Evolutionary conservation across 1,140 invertebrate species (phyloP).

Genomic region (Apis dorsata): DNA sequence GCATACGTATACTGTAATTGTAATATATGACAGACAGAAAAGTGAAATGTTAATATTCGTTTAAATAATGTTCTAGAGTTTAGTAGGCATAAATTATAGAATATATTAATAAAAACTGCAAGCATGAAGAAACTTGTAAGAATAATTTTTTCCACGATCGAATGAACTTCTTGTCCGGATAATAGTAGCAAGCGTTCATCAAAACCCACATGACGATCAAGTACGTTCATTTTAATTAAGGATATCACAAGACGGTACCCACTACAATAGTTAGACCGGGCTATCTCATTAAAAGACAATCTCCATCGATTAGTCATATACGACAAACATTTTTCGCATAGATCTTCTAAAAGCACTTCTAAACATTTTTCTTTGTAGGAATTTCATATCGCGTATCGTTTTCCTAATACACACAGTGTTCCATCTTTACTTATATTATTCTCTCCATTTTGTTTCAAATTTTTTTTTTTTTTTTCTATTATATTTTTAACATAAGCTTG

Average conservation of each 20-base stretch:
- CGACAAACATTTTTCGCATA: slow-evolving; percentile 46
- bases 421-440: slow-evolving; percentile 3
- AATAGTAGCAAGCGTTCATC: not conserved
- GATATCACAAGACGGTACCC: slow-evolving; percentile 42
- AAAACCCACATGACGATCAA: slow-evolving; percentile 26
- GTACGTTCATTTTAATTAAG: slow-evolving; percentile 27
- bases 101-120: not conserved
- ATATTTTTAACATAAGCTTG: slow-evolving; percentile 2
- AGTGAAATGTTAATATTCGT: slow-evolving; percentile 32
- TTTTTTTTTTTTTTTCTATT: not conserved
- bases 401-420: slow-evolving; percentile 26
- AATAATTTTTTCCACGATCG: not conserved
- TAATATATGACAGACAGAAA: not conserved
- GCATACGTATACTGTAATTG: not conserved
- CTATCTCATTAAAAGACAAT: slow-evolving; percentile 56
- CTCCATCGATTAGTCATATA: slow-evolving; percentile 51
- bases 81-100: not conserved
- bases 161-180: not conserved
- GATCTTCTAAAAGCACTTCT: slow-evolving; percentile 49
- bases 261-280: slow-evolving; percentile 60
- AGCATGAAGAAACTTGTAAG: not conserved
- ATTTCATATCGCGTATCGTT: slow-evolving; percentile 45
- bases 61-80: slow-evolving; percentile 25
- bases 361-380: slow-evolving; percentile 46
- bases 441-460: slow-evolving; percentile 17